Evolutionary conservation across 2,888 invertebrate species (phyloP), one percentile per base, ranked within the genome.

Genomic region (Pseudococcus viburni): DNA sequence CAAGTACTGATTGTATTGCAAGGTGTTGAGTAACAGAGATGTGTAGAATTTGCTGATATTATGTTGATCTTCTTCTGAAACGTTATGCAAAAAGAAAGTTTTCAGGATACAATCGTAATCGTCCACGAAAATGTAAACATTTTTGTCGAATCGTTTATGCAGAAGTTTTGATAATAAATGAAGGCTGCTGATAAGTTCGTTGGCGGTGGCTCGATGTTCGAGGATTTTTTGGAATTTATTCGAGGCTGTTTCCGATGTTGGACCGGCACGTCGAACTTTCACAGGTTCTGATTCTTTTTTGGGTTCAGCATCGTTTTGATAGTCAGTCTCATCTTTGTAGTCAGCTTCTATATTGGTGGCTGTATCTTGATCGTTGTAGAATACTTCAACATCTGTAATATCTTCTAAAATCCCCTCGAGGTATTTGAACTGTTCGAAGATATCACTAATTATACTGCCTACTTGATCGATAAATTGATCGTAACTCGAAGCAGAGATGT

Each of bases 121-220:
- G 19, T 83, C 80, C 1, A 83, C 19, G 7, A 83, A 46, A 19
- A 83, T 5, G 80, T 26, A 19, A 1, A 83, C 80, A 0, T 46
- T 46, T 11, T 46, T 17, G 9, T 42, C 1, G 46, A 46, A 83
- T 9, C 46, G 19, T 19, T 83, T n/a, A 9, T 83, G 22, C 80
- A 83, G 46, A 46, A 83, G 80, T 83, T 83, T 83, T n/a, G 42
- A 46, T 46, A 83, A 9, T 4, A 83, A 83, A 19, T 19, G 19
- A 7, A 83, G 8, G 19, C 80, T 19, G 9, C 33, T 46, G 46
- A 19, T 83, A 4, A 83, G 9, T 83, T 83, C 80, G 0, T 6
- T 15, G 9, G 46, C 22, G 19, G 26, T 46, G 0, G 80, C 46
- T 83, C 22, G 22, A 19, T 46, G 19, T 19, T 83, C 17, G 46